Percentiles rank a stretch among this genome's conserved stretches.
phyloP scores from a whole-genome alignment of 2,113 vertebrate genomes.

The Brachyhypopomus gauderio region DNA sequence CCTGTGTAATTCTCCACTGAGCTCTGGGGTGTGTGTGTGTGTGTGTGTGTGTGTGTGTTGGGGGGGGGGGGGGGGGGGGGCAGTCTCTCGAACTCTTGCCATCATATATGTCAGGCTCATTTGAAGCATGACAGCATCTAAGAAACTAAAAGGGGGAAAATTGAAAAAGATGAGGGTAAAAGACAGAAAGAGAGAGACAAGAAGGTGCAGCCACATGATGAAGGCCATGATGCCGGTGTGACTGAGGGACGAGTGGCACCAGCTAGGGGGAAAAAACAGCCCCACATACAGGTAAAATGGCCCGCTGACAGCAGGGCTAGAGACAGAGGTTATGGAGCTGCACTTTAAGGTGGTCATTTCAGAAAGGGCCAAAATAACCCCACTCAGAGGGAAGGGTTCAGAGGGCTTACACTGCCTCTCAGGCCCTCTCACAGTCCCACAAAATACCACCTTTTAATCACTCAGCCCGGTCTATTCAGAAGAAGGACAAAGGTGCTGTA shows the following conservation, averaged over 20 bases:
- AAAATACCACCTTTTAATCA: constrained; percentile 40
- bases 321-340: constrained; percentile 31
- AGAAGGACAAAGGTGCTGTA: neutral
- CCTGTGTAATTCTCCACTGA: constrained; percentile 4
- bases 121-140: constrained; percentile 66
- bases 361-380: constrained; percentile 42
- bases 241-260: neutral
- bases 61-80: constrained; percentile 66
- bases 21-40: constrained; percentile 47
- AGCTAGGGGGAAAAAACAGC: neutral
- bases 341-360: constrained; percentile 36
- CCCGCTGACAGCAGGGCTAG: neutral
- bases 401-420: neutral
- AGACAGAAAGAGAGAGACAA: constrained; percentile 8
- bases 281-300: constrained; percentile 20
- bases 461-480: neutral
- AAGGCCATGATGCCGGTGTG: neutral
- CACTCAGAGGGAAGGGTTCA: neutral
- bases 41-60: constrained; percentile 51
- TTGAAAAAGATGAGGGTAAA: constrained; percentile 50
- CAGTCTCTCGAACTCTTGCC: constrained; percentile 69
- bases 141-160: constrained; percentile 38
- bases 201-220: constrained; percentile 10
- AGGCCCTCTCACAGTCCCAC: constrained; percentile 11
- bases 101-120: constrained; percentile 73